Conservation (phyloP, 2,888 invertebrate species). For the Anoplius nigerrimus region DNA sequence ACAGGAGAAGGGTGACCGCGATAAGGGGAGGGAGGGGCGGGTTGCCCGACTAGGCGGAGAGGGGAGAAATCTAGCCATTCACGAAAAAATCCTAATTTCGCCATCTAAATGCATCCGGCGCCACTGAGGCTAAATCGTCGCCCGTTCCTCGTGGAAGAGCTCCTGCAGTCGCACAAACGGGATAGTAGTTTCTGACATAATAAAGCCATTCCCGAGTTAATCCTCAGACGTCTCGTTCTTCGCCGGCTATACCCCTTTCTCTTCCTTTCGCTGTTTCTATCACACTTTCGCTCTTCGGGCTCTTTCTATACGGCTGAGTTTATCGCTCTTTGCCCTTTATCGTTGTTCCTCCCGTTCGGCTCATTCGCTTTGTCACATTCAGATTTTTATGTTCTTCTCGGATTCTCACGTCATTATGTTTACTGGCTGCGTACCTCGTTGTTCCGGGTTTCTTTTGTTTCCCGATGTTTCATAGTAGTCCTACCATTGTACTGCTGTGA, state of each 20-base stretch:
- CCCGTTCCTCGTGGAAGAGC: constrained; percentile 37
- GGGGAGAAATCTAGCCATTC: constrained; percentile 32
- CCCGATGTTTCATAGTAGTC: no score
- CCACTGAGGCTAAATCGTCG: constrained; percentile 53
- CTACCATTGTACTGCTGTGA: no score
- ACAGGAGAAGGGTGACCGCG: background rate
- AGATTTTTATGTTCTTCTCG: background rate
- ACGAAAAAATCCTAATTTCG: constrained; percentile 64
- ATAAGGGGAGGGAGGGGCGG: background rate
- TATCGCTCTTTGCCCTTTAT: background rate
- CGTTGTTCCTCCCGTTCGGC: background rate
- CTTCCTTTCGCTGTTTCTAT: background rate
- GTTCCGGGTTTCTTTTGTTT: background rate
- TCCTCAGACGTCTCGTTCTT: constrained; percentile 37
- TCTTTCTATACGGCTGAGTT: no score
- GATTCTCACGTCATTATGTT: background rate
- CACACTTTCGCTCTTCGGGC: background rate
- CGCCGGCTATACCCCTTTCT: constrained; percentile 10
- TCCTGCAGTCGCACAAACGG: constrained; percentile 45
- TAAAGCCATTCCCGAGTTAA: constrained; percentile 65
- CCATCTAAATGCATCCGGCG: constrained; percentile 67
- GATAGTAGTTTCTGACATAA: constrained; percentile 61
- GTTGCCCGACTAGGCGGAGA: no score
- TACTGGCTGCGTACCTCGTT: no score
- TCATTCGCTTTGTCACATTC: background rate